These are phyloP conservation scores for Deilephila porcellus DNA, from an alignment of 2,888 invertebrate genomes.

Conservation along the genomic window DNA sequence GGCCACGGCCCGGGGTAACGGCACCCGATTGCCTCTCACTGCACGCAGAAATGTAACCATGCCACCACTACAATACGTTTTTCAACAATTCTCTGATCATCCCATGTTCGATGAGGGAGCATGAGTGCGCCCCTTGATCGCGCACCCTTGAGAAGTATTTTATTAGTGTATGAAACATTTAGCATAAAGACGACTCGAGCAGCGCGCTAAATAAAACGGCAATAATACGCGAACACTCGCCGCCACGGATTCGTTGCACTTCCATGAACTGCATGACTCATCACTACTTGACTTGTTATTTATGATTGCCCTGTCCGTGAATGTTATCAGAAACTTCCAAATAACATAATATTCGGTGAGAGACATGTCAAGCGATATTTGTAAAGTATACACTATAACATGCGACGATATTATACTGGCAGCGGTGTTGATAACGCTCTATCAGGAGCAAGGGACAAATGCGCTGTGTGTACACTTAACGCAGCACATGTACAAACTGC, in stretches of 20 bases:
- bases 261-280: conserved; percentile 47
- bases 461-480: not conserved
- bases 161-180: not conserved
- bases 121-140: not conserved
- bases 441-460: not conserved
- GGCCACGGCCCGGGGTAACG: conserved; percentile 59
- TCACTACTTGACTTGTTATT: conserved; percentile 5
- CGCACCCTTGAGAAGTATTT: not conserved
- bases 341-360: not conserved
- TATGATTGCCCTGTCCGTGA: not conserved
- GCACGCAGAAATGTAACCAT: conserved; percentile 51
- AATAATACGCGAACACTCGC: conserved; percentile 17
- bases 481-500: no score
- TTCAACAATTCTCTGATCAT: conserved; percentile 27
- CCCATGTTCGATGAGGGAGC: not conserved
- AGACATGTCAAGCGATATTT: no score
- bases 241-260: conserved; percentile 45
- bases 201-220: conserved; percentile 32
- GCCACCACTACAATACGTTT: conserved; percentile 38
- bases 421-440: not conserved
- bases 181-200: not conserved
- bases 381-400: no score
- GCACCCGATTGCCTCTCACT: conserved; percentile 59
- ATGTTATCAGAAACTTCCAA: not conserved
- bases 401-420: no score